Percentiles rank a stretch among this genome's conserved stretches.
Conservation (phyloP, 2,888 invertebrate species). For the Campopleginae sp. region DNA sequence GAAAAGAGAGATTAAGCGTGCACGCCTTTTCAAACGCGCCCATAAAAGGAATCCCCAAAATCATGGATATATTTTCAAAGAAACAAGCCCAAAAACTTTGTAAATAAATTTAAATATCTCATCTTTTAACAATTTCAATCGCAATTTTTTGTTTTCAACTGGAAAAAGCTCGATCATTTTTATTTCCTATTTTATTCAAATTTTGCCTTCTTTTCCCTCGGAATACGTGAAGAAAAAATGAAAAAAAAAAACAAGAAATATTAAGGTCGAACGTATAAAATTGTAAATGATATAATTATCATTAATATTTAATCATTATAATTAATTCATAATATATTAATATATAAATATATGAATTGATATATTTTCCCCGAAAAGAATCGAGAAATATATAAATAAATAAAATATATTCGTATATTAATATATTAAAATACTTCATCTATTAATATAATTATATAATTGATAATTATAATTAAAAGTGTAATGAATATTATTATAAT, state of each 20-base stretch:
- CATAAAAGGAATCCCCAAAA: not conserved
- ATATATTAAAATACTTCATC: too few species aligned
- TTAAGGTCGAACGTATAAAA: not conserved
- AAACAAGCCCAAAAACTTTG: conserved; percentile 21
- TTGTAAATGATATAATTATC: too few species aligned
- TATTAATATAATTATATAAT: too few species aligned
- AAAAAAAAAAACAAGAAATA: not conserved
- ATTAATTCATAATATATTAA: too few species aligned
- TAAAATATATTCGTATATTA: too few species aligned
- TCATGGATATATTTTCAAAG: not conserved
- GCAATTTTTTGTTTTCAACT: not conserved
- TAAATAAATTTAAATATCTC: not conserved
- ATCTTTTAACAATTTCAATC: not conserved
- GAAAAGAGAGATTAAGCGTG: conserved; percentile 50
- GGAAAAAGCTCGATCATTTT: not conserved
- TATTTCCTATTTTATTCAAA: not conserved
- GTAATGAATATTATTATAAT: too few species aligned
- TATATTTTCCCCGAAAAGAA: too few species aligned
- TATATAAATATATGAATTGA: too few species aligned
- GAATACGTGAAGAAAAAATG: not conserved
- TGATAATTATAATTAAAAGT: too few species aligned
- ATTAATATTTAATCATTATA: too few species aligned
- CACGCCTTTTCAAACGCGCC: conserved; percentile 12
- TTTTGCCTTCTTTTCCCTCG: not conserved
- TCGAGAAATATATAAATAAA: too few species aligned